phyloP scores from a whole-genome alignment of 2,797 vertebrate species.

The Myripristis murdjan region DNA sequence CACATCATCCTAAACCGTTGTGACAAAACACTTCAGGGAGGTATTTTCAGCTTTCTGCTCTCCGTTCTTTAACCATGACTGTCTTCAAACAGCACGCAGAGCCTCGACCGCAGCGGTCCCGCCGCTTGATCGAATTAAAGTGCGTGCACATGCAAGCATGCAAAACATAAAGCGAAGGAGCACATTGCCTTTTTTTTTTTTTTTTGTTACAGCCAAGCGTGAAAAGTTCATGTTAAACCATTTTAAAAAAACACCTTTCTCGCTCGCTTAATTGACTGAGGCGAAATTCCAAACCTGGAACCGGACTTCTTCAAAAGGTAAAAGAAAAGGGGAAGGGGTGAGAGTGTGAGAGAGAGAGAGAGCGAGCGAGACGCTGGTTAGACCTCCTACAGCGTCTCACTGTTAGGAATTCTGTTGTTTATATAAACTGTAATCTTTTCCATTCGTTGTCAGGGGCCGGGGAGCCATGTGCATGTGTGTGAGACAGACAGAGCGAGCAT shows the following conservation, averaged over 20 bases:
- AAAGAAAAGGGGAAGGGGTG: conserved; percentile 38
- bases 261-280: conserved; percentile 44
- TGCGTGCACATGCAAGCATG: conserved; percentile 27
- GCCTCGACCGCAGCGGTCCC: conserved; percentile 26
- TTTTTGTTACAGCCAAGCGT: background rate
- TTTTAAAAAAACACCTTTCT: conserved; percentile 1
- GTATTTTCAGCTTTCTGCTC: conserved; percentile 34
- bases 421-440: conserved; percentile 92
- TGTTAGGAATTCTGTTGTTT: conserved; percentile 91
- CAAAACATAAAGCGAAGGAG: conserved; percentile 3
- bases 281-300: conserved; percentile 60
- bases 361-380: conserved; percentile 66
- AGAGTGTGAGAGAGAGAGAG: conserved; percentile 35
- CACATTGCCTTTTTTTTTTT: conserved; percentile 4
- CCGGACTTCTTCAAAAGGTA: conserved; percentile 1
- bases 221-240: background rate
- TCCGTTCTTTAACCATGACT: conserved; percentile 33
- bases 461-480: conserved; percentile 66
- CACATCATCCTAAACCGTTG: conserved; percentile 40
- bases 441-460: conserved; percentile 86
- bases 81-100: conserved; percentile 39
- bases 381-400: conserved; percentile 88
- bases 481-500: conserved; percentile 39
- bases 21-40: conserved; percentile 58
- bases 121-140: conserved; percentile 30